A percentile compares a stretch with the other conserved stretches of the same genome.
These are phyloP conservation scores for Cheilosia urbana DNA, from an alignment of 2,888 invertebrate species.

Conservation along the genomic window DNA sequence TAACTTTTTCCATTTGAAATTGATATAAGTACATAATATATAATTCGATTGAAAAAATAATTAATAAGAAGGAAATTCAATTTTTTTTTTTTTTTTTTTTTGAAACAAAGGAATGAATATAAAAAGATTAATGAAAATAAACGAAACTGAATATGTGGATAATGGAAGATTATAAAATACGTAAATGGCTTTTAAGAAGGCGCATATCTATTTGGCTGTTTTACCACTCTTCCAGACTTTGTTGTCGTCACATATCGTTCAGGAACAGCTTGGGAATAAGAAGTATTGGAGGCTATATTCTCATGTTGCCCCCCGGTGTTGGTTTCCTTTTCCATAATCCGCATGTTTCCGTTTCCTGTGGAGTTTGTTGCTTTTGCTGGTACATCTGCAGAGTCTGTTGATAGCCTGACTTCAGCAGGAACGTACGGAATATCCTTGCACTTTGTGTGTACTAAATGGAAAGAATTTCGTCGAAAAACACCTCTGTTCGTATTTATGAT, in stretches of 20 bases:
- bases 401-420: slow-evolving; percentile 2
- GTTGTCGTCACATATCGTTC: neutral
- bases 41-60: too few relatives aligned
- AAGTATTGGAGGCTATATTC: neutral
- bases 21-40: too few relatives aligned
- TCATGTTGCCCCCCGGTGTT: neutral
- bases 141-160: too few relatives aligned
- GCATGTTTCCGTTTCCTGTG: neutral
- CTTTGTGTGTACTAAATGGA: neutral
- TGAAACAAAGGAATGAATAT: too few relatives aligned
- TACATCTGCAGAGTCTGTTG: slow-evolving; percentile 2
- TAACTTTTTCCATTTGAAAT: too few relatives aligned
- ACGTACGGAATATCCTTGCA: slow-evolving; percentile 23
- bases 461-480: slow-evolving; percentile 5
- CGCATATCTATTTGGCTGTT: slow-evolving; percentile 2
- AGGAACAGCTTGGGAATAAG: neutral
- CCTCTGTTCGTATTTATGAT: slow-evolving; percentile 7
- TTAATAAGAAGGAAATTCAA: too few relatives aligned
- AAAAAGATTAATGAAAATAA: too few relatives aligned
- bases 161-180: too few relatives aligned
- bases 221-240: neutral
- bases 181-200: neutral
- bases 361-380: neutral
- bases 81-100: too few relatives aligned
- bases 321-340: neutral